Conservation (phyloP, 1,140 invertebrate species). For the Pemphigus obesinymphae region DNA sequence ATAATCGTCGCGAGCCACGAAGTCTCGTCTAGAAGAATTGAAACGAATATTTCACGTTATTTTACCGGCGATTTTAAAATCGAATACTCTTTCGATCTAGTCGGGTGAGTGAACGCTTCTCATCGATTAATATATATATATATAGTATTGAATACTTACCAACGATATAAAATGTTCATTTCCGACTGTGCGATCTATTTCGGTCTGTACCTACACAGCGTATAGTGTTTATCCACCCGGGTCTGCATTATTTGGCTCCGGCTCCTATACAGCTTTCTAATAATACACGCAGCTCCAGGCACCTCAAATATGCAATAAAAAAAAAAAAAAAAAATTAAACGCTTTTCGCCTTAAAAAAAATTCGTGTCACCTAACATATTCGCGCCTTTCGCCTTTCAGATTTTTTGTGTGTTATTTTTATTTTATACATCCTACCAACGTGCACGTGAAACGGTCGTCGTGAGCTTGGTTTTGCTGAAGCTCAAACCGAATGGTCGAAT, state of each 20-base stretch:
- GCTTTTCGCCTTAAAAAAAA: slow-evolving; percentile 1
- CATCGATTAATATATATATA: background rate
- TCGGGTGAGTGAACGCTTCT: background rate
- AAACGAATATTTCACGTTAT: too few relatives aligned
- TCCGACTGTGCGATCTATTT: slow-evolving; percentile 36
- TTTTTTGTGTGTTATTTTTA: background rate
- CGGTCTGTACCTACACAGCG: too few relatives aligned
- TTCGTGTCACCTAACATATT: slow-evolving; percentile 6
- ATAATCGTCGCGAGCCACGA: too few relatives aligned
- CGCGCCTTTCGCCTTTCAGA: background rate
- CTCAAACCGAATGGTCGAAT: background rate
- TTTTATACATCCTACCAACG: background rate
- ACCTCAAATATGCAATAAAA: slow-evolving; percentile 27
- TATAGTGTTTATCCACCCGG: background rate
- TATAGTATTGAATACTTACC: background rate
- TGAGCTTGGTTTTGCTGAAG: background rate
- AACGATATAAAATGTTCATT: background rate
- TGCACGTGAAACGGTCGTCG: background rate
- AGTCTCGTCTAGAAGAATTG: too few relatives aligned
- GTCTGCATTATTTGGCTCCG: slow-evolving; percentile 31
- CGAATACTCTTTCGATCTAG: background rate
- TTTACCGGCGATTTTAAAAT: background rate
- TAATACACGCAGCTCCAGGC: slow-evolving; percentile 32
- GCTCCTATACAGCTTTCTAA: background rate
- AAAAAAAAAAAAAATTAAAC: too few relatives aligned